phyloP scores from a whole-genome alignment of 2,113 vertebrate species.

The Hippopotamus amphibius region DNA sequence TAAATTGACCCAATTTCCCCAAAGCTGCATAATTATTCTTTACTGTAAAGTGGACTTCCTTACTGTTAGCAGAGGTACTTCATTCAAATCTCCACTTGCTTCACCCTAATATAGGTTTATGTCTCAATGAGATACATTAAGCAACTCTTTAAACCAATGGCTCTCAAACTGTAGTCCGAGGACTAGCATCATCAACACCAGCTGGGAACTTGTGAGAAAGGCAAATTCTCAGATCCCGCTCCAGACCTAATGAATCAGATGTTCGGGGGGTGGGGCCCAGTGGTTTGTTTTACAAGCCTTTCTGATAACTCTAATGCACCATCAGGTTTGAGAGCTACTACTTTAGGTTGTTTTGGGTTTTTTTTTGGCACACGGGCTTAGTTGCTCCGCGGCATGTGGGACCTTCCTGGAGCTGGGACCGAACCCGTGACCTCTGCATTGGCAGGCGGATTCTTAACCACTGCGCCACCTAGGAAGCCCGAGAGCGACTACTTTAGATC shows the following conservation, averaged over 20 bases:
- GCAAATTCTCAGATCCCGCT: not conserved
- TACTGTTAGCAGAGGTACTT: constrained; percentile 1
- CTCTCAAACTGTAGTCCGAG: not conserved
- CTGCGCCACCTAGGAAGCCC: no score
- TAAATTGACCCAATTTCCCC: not conserved
- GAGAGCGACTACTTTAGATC: not conserved
- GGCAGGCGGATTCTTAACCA: no score
- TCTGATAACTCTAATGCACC: not conserved
- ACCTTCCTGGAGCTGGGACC: no score
- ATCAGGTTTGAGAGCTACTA: not conserved
- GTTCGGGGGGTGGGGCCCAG: not conserved
- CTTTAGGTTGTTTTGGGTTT: not conserved
- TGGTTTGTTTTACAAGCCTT: not conserved
- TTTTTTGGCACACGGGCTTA: no score
- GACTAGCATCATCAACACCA: not conserved
- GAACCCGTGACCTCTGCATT: no score
- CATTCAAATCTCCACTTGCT: constrained; percentile 22
- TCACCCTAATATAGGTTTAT: not conserved
- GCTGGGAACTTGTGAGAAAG: not conserved
- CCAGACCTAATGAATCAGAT: not conserved
- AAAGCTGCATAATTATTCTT: not conserved
- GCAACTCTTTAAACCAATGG: not conserved
- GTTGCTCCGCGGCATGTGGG: no score
- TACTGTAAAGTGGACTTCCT: not conserved
- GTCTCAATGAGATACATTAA: not conserved